Evolutionary conservation across 2,113 vertebrate genomes (phyloP).

Genomic region (Speoplatyrhinus poulsoni): DNA sequence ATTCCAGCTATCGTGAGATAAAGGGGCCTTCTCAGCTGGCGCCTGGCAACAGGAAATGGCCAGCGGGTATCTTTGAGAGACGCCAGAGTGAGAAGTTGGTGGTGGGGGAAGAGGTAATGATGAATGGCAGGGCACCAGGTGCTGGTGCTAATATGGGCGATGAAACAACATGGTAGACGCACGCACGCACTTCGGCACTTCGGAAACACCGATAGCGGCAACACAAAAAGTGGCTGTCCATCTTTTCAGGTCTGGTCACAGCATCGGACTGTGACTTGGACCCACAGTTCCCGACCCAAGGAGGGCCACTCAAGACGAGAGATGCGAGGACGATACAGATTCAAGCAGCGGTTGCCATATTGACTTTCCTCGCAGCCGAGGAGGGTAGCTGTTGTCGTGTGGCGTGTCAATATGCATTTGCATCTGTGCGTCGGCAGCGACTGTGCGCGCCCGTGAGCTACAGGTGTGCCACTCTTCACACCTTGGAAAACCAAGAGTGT

Average conservation of each 20-base stretch:
- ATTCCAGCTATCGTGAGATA: neutral
- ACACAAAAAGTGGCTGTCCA: no score
- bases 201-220: no score
- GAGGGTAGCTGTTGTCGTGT: no score
- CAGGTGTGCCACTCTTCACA: neutral
- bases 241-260: no score
- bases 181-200: no score
- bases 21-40: neutral
- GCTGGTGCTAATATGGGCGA: neutral
- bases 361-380: neutral
- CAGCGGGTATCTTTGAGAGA: neutral
- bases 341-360: slow-evolving; percentile 1
- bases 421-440: no score
- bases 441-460: neutral
- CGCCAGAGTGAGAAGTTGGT: neutral
- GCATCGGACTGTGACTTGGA: no score
- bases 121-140: neutral
- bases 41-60: neutral
- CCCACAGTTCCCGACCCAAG: neutral
- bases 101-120: neutral
- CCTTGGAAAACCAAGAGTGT: neutral
- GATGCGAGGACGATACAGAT: neutral
- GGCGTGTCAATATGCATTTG: no score
- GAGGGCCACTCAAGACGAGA: neutral
- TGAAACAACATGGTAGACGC: neutral